Percentiles rank a stretch among this genome's conserved stretches.
These are phyloP conservation scores for Pteronura brasiliensis DNA, from an alignment of 2,113 vertebrate genomes.

Conservation along the genomic window DNA sequence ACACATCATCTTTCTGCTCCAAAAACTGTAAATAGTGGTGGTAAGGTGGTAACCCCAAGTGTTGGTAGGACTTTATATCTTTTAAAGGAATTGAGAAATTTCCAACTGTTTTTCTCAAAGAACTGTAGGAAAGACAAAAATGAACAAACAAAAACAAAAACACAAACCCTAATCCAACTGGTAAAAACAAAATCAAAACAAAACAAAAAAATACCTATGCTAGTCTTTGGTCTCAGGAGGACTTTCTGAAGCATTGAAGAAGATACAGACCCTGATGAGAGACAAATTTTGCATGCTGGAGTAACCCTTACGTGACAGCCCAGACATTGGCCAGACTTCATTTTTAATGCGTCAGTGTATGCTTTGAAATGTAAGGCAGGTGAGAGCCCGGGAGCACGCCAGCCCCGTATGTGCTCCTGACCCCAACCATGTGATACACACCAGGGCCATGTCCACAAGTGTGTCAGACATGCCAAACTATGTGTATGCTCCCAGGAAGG, in stretches of 20 bases:
- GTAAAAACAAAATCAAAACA: neutral
- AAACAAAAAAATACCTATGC: neutral
- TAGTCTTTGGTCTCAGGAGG: neutral
- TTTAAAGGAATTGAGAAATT: neutral
- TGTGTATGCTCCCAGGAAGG: neutral
- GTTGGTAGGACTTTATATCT: neutral
- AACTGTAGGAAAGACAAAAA: neutral
- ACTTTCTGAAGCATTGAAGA: neutral
- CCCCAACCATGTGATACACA: neutral
- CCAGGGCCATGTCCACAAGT: neutral
- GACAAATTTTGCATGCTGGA: neutral
- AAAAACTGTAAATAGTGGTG: neutral
- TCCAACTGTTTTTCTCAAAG: neutral
- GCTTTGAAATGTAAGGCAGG: neutral
- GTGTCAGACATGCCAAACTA: neutral
- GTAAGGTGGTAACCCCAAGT: neutral
- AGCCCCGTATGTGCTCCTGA: neutral
- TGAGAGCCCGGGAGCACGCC: neutral
- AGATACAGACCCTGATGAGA: neutral
- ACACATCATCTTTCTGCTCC: neutral
- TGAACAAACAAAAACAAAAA: neutral
- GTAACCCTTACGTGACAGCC: neutral
- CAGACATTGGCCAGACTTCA: neutral
- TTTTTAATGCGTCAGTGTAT: neutral
- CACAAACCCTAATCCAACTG: neutral